Evolutionary conservation across 2,797 vertebrate genomes (phyloP).

Genomic region (Myoxocephalus aenaeus): DNA sequence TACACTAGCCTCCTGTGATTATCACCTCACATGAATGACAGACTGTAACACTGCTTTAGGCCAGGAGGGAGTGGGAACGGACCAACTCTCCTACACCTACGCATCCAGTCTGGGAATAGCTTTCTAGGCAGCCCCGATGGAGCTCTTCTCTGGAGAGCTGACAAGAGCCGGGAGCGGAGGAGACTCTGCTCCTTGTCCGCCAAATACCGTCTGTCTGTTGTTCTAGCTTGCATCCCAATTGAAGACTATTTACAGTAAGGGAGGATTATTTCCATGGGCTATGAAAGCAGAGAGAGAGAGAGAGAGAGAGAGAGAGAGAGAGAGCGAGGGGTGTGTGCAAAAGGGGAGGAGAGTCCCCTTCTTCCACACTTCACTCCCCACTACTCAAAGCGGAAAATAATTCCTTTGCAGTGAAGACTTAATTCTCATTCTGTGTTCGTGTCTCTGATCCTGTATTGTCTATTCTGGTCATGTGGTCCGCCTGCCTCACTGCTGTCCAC

Average conservation of each 20-base stretch:
- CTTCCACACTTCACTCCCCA: conserved; percentile 38
- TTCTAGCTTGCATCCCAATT: conserved; percentile 63
- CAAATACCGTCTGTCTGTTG: conserved; percentile 55
- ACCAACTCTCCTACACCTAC: conserved; percentile 58
- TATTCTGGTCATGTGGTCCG: conserved; percentile 76
- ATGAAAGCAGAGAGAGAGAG: conserved; percentile 32
- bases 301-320: conserved; percentile 30
- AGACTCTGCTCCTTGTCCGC: conserved; percentile 48
- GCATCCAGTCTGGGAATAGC: conserved; percentile 62
- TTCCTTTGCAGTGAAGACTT: conserved; percentile 78
- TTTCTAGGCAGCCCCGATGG: conserved; percentile 55
- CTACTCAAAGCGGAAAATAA: conserved; percentile 69
- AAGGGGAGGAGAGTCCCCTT: conserved; percentile 39
- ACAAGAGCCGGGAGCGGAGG: conserved; percentile 61
- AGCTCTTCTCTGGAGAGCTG: conserved; percentile 62
- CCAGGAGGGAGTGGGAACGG: conserved; percentile 54
- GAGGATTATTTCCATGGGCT: conserved; percentile 58
- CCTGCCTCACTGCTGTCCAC: conserved; percentile 70
- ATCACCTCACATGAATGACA: conserved; percentile 65
- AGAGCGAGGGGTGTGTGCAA: conserved; percentile 47
- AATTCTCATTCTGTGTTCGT: conserved; percentile 78
- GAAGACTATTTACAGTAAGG: conserved; percentile 66
- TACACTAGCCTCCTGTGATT: conserved; percentile 41
- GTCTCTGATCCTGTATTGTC: conserved; percentile 72
- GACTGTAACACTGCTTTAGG: conserved; percentile 52